Evolutionary conservation across 2,888 invertebrate genomes (phyloP).

Genomic region (Sisyra terminalis): DNA sequence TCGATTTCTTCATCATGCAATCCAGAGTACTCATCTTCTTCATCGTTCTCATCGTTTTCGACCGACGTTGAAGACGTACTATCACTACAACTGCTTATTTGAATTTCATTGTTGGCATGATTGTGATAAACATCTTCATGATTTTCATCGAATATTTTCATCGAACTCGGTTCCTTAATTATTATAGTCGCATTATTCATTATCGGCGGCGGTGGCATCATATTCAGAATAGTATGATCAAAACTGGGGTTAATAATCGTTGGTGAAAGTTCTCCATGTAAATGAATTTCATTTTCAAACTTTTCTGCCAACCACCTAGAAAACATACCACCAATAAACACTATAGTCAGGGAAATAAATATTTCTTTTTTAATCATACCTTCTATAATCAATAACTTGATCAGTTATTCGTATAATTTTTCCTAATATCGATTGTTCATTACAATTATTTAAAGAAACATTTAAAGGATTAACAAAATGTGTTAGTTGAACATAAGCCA

Average conservation of each 20-base stretch:
- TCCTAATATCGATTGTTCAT: constrained; percentile 55
- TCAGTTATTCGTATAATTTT: constrained; percentile 87
- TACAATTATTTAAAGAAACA: constrained; percentile 35
- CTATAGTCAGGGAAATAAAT: too few relatives aligned
- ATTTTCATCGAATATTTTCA: neutral
- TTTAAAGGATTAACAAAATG: constrained; percentile 47
- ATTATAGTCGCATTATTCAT: neutral
- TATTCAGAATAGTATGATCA: too few relatives aligned
- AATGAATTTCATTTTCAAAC: neutral
- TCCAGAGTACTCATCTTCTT: constrained; percentile 2
- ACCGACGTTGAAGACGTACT: constrained; percentile 3
- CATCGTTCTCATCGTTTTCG: constrained; percentile 3
- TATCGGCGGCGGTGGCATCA: neutral
- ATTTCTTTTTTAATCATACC: constrained; percentile 29
- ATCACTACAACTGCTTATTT: constrained; percentile 2
- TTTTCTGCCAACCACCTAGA: constrained; percentile 2
- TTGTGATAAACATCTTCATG: neutral
- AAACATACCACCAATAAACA: neutral
- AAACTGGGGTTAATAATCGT: too few relatives aligned
- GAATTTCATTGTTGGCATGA: neutral
- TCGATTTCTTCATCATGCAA: constrained; percentile 1
- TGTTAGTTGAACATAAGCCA: constrained; percentile 75
- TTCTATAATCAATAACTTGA: constrained; percentile 65
- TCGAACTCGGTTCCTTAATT: neutral
- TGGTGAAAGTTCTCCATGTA: neutral